A percentile compares a stretch with the other conserved stretches of the same genome.
Evolutionary conservation across 2,888 invertebrate species (phyloP).

Genomic region (Brachypterus glaber): DNA sequence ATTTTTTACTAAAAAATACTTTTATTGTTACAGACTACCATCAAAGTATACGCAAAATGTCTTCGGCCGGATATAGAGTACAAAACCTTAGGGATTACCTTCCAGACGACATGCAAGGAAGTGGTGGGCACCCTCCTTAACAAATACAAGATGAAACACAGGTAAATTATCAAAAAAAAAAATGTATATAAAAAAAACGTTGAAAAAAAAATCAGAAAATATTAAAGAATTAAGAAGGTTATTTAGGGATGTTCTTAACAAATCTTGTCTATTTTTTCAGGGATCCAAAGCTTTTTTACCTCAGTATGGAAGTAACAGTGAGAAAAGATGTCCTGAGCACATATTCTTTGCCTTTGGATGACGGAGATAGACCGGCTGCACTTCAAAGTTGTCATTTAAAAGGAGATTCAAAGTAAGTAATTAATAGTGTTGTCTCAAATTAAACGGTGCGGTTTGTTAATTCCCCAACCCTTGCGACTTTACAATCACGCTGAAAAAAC

Average conservation of each 20-base stretch:
- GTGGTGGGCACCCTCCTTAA: constrained; percentile 75
- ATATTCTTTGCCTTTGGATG: constrained; percentile 73
- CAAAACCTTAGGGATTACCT: constrained; percentile 85
- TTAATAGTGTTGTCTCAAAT: not conserved
- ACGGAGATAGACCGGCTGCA: constrained; percentile 82
- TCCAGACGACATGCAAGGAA: constrained; percentile 79
- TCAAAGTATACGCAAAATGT: constrained; percentile 84
- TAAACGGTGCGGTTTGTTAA: no score
- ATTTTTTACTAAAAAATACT: no score
- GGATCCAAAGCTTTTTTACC: constrained; percentile 84
- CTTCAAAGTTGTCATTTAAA: constrained; percentile 89
- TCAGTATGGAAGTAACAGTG: constrained; percentile 90
- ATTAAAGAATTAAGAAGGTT: no score
- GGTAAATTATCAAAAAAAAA: no score
- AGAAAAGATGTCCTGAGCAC: constrained; percentile 75
- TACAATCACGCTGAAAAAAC: no score
- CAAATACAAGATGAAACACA: constrained; percentile 79
- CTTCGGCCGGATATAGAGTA: constrained; percentile 90
- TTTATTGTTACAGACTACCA: constrained; percentile 64
- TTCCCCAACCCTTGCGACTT: no score
- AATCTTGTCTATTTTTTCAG: no score
- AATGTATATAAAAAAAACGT: no score
- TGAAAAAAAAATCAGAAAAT: no score
- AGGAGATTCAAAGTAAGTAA: constrained; percentile 76
- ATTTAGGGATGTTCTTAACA: no score